Evolutionary conservation across 2,888 invertebrate genomes (phyloP).

Genomic region (Scaptomyza tumidula): DNA sequence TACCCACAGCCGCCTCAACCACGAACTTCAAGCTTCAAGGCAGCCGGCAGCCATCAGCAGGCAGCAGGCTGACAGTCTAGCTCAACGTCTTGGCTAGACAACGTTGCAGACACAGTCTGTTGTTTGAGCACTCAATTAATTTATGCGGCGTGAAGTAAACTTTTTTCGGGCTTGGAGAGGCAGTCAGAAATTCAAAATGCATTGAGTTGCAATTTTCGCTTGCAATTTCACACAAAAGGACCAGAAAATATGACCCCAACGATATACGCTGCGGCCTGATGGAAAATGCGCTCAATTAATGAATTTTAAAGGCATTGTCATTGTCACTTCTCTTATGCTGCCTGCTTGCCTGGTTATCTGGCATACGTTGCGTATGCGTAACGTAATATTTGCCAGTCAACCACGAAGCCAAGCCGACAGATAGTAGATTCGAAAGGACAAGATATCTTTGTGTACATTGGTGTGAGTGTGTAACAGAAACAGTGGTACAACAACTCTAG

Average conservation of each 20-base stretch:
- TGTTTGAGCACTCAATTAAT: constrained; percentile 65
- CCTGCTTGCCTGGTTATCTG: constrained; percentile 1
- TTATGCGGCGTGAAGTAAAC: constrained; percentile 68
- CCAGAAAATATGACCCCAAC: constrained; percentile 5
- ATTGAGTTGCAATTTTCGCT: constrained; percentile 30
- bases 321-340: constrained; percentile 49
- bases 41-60: not conserved
- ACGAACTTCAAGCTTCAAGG: constrained; percentile 1
- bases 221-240: constrained; percentile 23
- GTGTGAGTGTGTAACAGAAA: not conserved
- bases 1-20: constrained; percentile 39
- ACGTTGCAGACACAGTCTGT: constrained; percentile 22
- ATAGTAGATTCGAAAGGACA: constrained; percentile 49
- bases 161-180: constrained; percentile 10
- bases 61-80: not conserved
- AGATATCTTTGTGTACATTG: constrained; percentile 58
- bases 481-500: constrained; percentile 17
- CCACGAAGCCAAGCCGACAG: constrained; percentile 43
- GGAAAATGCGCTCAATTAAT: constrained; percentile 72
- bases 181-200: not conserved
- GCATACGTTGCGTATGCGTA: constrained; percentile 64
- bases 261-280: constrained; percentile 10
- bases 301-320: constrained; percentile 73
- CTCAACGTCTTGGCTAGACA: constrained; percentile 33
- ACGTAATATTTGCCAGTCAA: constrained; percentile 69